Base-by-base conservation (phyloP, 2,113 vertebrate species). In the Hemichromis elongatus region DNA sequence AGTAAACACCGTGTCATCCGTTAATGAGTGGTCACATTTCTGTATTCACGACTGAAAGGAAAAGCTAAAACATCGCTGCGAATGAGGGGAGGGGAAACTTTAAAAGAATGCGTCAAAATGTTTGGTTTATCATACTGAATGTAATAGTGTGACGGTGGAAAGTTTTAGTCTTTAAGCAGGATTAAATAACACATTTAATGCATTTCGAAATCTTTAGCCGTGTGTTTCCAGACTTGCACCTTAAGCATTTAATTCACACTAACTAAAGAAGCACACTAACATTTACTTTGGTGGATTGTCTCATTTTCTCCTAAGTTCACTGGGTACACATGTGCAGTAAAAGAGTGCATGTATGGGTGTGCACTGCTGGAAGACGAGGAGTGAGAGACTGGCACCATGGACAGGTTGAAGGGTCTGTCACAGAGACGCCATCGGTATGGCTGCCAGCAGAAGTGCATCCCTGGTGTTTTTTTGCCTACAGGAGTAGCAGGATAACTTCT, bases 1-100 rank as follows among this genome's bases (percentile, higher is more conserved):
- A 93, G 89, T 95, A 92, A 78, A 89, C 54, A 70, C n/a, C 13
- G 90, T 89, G 89, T 92, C 80, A 70, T 90, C 78, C 61, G 7
- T 90, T 79, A 79, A 86, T 85, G 52, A 80, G 53, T 73, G 35
- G 21, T 85, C 45, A 55, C 55, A 16, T 77, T 63, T 61, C 37
- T 24, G 54, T 24, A 54, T 47, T 47, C 70, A 75, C 0, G 6
- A 73, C 24, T 75, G 26, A n/a, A 28, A 50, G 45, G 42, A 30
- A 50, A 50, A 50, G 26, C 45, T 30, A 50, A 50, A 75, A 50
- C 45, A 4, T 50, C 1, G 6, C 16, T 80, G 24, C 7, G 28
- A 5, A 59, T 47, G 9, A 30, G 10, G 14, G 47, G 16, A 73
- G 24, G 68, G 42, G 24, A 30, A 73, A 73, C 24, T 28, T 2